phyloP scores from a whole-genome alignment of 35 echinoderm and acorn worm genomes.

The Patiria miniata region DNA sequence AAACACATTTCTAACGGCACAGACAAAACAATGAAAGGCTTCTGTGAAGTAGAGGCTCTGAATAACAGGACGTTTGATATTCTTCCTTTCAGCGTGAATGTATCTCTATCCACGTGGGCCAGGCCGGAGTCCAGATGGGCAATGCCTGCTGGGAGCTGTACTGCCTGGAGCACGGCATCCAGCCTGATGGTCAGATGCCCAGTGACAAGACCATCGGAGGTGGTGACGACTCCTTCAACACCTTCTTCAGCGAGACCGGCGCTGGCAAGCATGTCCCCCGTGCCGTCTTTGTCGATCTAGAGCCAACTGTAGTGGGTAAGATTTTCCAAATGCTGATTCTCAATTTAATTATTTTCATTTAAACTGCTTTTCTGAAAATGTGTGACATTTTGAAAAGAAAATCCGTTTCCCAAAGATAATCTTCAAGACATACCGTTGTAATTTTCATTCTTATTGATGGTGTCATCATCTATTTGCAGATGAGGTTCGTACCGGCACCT shows the following conservation, averaged over 20 bases:
- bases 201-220: slow-evolving; percentile 48
- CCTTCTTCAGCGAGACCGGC: slow-evolving; percentile 83
- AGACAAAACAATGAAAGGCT: too few relatives aligned
- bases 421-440: background rate
- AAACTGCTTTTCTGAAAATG: too few relatives aligned
- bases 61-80: too few relatives aligned
- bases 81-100: slow-evolving; percentile 98
- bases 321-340: too few relatives aligned
- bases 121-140: slow-evolving; percentile 85
- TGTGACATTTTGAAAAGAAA: background rate
- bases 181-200: slow-evolving; percentile 91
- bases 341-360: too few relatives aligned
- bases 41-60: too few relatives aligned
- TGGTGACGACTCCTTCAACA: slow-evolving; percentile 73
- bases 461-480: background rate
- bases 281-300: slow-evolving; percentile 77
- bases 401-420: too few relatives aligned
- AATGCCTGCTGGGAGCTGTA: slow-evolving; percentile 90
- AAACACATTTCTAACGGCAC: too few relatives aligned
- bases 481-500: slow-evolving; percentile 39
- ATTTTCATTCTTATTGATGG: background rate
- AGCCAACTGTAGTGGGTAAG: slow-evolving; percentile 78
- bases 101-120: slow-evolving; percentile 90
- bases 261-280: slow-evolving; percentile 77
- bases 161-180: slow-evolving; percentile 87